Base-by-base conservation (phyloP, 2,888 invertebrate genomes). In the Tenthredo notha region DNA sequence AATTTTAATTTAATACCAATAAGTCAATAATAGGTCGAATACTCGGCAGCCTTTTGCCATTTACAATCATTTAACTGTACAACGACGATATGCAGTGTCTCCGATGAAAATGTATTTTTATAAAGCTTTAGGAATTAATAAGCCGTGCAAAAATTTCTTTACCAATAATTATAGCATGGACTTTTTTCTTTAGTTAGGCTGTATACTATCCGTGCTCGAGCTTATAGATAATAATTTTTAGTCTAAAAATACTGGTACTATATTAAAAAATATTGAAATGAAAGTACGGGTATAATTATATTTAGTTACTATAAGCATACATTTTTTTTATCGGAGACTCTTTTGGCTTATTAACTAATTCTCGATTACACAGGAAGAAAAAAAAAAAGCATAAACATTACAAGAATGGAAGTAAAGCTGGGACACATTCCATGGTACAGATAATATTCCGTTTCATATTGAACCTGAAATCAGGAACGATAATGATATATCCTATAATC, bases 1-100 rank as follows among this genome's bases (percentile, higher is more conserved):
- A 50, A 54, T 77, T 77, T 29, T 40, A 77, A 77, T 77, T 77
- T 77, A 77, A 77, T 77, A 77, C 77, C 77, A 50, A 50, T 77
- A 54, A 54, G 74, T 74, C 74, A 33, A 67, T 67, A 74, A 74
- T 74, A 74, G 10, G 43, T 77, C 77, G 77, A 54, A 77, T 77
- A 54, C 33, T 33, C 54, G 77, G 50, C 50, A 29, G 15, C 18
- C n/a, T 77, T 54, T 29, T 77, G 50, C 50, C 54, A 54, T 77
- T 77, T 33, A 77, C 33, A 77, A 77, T 77, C 15, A 77, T 2
- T 50, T 77, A 33, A 50, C 50, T 77, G 77, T 77, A 77, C 77
- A 77, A 54, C 77, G 77, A 54, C 77, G 54, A 77, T 77, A 77
- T 54, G 77, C 47, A 54, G 77, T 29, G 54, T 33, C 77, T 77